Conservation (phyloP, 2,797 vertebrate genomes). For the Todus mexicanus region DNA sequence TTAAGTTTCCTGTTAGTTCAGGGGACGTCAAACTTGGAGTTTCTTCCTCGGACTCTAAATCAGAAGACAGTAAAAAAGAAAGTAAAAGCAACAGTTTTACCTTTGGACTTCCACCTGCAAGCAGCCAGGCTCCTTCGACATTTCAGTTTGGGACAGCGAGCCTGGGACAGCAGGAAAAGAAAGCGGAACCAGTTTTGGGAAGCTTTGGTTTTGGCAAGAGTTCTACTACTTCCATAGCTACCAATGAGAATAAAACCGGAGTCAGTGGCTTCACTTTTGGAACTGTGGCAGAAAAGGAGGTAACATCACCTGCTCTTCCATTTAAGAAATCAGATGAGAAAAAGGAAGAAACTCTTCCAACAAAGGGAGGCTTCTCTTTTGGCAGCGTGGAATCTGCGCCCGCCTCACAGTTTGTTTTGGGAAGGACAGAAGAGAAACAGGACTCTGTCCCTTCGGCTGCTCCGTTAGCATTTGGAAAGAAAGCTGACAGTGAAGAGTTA, state of each 20-base stretch:
- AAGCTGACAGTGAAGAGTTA: conserved; percentile 75
- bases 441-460: conserved; percentile 64
- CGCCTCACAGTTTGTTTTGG: conserved; percentile 72
- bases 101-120: conserved; percentile 76
- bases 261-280: conserved; percentile 69
- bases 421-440: conserved; percentile 78
- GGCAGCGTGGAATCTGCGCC: conserved; percentile 50
- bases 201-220: conserved; percentile 80
- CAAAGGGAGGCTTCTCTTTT: conserved; percentile 72
- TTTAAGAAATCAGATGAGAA: conserved; percentile 87
- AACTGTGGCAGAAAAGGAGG: conserved; percentile 75
- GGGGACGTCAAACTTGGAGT: conserved; percentile 85
- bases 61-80: conserved; percentile 81
- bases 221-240: conserved; percentile 57
- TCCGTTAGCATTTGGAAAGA: conserved; percentile 82
- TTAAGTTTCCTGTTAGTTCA: conserved; percentile 77
- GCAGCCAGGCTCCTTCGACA: conserved; percentile 49
- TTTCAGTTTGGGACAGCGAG: conserved; percentile 73
- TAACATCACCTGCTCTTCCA: conserved; percentile 71
- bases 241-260: conserved; percentile 75
- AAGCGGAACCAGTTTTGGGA: conserved; percentile 66
- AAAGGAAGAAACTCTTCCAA: conserved; percentile 77
- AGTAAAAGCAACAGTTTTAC: conserved; percentile 77
- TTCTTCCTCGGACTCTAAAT: conserved; percentile 68
- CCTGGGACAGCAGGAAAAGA: conserved; percentile 78